Conservation (phyloP, 2,113 vertebrate genomes). For the Pelecanoides urinatrix region DNA sequence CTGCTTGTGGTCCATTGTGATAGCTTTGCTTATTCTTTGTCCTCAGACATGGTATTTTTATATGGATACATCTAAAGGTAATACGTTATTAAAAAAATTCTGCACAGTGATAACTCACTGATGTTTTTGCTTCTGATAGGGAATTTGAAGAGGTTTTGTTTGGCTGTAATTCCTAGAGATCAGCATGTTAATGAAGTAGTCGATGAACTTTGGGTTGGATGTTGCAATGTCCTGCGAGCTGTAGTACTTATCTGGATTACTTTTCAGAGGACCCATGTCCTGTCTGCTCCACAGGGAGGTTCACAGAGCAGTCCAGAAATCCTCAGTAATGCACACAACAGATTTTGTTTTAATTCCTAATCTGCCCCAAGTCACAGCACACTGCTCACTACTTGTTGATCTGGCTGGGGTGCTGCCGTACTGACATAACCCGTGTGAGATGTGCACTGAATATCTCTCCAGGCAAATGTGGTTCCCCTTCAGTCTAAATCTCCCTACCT, state of each 20-base stretch:
- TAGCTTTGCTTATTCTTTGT: neutral
- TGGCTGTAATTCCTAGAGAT: constrained; percentile 16
- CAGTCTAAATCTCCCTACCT: neutral
- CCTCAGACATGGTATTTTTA: neutral
- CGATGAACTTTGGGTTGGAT: constrained; percentile 42
- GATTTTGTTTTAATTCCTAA: constrained; percentile 12
- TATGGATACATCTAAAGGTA: neutral
- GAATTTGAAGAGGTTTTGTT: neutral
- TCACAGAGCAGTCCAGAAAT: constrained; percentile 1
- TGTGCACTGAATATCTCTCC: neutral
- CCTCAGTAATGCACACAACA: neutral
- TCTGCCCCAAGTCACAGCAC: neutral
- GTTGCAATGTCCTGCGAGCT: neutral
- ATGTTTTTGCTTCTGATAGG: neutral
- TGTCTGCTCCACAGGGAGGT: neutral
- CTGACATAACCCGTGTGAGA: neutral
- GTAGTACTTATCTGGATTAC: constrained; percentile 17
- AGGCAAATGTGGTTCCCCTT: neutral
- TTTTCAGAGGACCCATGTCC: constrained; percentile 14
- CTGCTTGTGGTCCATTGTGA: neutral
- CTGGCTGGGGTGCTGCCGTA: neutral
- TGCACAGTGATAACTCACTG: neutral
- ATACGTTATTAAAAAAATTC: neutral
- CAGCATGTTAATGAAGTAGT: neutral
- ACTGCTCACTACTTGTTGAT: neutral